Evolutionary conservation across 2,888 invertebrate species (phyloP).

Genomic region (Diachrysia chrysitis): DNA sequence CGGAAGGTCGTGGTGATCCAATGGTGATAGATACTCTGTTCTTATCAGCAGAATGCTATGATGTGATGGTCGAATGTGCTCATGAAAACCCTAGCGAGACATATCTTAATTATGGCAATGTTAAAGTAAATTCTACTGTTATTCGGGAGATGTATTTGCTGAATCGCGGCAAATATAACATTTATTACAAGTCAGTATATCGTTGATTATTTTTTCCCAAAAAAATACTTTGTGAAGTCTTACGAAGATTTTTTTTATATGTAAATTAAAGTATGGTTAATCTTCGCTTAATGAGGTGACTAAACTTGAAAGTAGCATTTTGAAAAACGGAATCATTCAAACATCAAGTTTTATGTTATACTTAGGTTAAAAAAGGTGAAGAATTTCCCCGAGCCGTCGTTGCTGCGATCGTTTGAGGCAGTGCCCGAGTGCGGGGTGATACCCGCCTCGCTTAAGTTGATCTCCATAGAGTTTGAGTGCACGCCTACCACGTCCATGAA

Average conservation of each 20-base stretch:
- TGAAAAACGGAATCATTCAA: too few relatives aligned
- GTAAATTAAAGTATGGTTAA: too few relatives aligned
- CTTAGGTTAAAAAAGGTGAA: conserved; percentile 83
- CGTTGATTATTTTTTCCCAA: background rate
- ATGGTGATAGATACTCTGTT: conserved; percentile 80
- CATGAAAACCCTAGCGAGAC: conserved; percentile 80
- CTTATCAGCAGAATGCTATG: conserved; percentile 89
- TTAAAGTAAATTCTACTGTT: conserved; percentile 88
- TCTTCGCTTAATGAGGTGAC: too few relatives aligned
- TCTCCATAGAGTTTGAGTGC: conserved; percentile 78
- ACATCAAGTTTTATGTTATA: background rate
- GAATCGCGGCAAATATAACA: conserved; percentile 89
- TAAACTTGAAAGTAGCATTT: too few relatives aligned
- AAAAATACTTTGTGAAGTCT: background rate
- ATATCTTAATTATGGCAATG: conserved; percentile 88
- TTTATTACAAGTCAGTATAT: conserved; percentile 85
- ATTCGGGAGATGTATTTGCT: conserved; percentile 83
- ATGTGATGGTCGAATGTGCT: conserved; percentile 88
- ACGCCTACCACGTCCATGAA: conserved; percentile 83
- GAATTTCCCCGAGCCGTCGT: conserved; percentile 81
- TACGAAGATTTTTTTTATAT: too few relatives aligned
- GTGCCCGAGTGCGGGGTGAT: conserved; percentile 76
- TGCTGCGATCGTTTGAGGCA: conserved; percentile 78
- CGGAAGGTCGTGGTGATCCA: conserved; percentile 80
- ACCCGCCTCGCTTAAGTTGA: conserved; percentile 70